phyloP scores from a whole-genome alignment of 2,797 vertebrate species.

The Chiloscyllium punctatum region DNA sequence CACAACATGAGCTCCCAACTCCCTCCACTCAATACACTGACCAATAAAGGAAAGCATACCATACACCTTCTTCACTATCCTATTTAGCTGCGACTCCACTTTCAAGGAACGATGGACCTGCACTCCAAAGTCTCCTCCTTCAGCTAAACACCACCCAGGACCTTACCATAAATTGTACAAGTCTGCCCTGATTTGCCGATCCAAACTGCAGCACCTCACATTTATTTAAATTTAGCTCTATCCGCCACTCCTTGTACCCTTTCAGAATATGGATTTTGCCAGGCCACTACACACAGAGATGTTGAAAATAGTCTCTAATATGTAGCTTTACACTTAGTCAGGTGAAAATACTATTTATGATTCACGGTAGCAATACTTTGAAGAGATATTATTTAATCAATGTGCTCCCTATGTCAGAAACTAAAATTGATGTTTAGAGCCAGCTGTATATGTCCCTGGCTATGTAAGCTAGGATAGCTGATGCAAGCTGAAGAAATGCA shows the following conservation, averaged over 20 bases:
- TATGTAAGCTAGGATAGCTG: not conserved
- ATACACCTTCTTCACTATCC: too few species aligned
- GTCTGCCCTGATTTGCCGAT: too few species aligned
- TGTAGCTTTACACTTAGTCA: not conserved
- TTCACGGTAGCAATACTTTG: not conserved
- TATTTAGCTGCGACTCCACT: too few species aligned
- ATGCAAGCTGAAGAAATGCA: not conserved
- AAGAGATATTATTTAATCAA: not conserved
- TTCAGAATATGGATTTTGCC: not conserved
- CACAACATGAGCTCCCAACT: too few species aligned
- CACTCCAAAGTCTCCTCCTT: too few species aligned
- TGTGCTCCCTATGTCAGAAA: not conserved
- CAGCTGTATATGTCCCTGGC: not conserved
- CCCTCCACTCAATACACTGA: too few species aligned
- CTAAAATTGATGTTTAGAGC: not conserved
- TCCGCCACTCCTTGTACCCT: not conserved
- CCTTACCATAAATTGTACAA: too few species aligned
- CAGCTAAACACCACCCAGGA: too few species aligned
- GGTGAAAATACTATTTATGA: not conserved
- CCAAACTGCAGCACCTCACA: too few species aligned
- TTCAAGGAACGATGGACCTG: too few species aligned
- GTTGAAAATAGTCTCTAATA: not conserved
- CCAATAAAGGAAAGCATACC: too few species aligned
- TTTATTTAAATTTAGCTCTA: too few species aligned
- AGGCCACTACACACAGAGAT: not conserved